phyloP scores from a whole-genome alignment of 2,888 invertebrate genomes.

The Monochamus alternatus region DNA sequence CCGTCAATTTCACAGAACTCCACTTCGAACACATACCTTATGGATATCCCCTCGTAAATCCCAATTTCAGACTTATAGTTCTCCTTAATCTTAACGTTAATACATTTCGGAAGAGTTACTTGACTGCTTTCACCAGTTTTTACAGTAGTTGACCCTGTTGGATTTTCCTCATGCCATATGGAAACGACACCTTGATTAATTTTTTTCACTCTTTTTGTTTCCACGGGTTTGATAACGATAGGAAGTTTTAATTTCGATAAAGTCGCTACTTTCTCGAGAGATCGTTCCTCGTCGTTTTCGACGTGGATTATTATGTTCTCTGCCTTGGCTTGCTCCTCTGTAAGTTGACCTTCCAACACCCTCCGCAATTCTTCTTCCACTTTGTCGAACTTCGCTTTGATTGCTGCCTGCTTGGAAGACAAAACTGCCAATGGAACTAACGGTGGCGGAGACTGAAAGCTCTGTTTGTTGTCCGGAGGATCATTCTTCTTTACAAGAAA shows the following conservation, averaged over 20 bases:
- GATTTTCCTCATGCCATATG: constrained; percentile 26
- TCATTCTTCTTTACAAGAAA: constrained; percentile 13
- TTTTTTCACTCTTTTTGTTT: constrained; percentile 5
- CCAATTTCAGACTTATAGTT: constrained; percentile 56
- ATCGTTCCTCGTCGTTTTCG: constrained; percentile 52
- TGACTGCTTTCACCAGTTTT: constrained; percentile 10
- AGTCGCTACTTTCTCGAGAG: constrained; percentile 12
- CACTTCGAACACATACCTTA: constrained; percentile 58
- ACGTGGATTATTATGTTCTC: constrained; percentile 60
- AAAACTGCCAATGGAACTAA: not conserved
- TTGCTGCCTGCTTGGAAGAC: constrained; percentile 20
- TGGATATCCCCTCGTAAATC: constrained; percentile 50
- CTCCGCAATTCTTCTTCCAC: constrained; percentile 54
- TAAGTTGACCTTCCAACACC: constrained; percentile 54
- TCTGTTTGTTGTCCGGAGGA: not conserved
- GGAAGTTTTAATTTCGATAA: constrained; percentile 41
- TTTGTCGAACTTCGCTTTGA: constrained; percentile 50
- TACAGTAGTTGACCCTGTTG: constrained; percentile 14
- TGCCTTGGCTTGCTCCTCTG: constrained; percentile 54
- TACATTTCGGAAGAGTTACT: constrained; percentile 44
- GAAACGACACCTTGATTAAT: not conserved
- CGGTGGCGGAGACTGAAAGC: not conserved
- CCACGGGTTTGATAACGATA: constrained; percentile 43
- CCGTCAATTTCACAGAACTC: constrained; percentile 60
- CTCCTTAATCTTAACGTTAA: constrained; percentile 51